Evolutionary conservation across 1,140 invertebrate species (phyloP), one percentile per base, ranked within the genome.

Genomic region (Anoplophora glabripennis): DNA sequence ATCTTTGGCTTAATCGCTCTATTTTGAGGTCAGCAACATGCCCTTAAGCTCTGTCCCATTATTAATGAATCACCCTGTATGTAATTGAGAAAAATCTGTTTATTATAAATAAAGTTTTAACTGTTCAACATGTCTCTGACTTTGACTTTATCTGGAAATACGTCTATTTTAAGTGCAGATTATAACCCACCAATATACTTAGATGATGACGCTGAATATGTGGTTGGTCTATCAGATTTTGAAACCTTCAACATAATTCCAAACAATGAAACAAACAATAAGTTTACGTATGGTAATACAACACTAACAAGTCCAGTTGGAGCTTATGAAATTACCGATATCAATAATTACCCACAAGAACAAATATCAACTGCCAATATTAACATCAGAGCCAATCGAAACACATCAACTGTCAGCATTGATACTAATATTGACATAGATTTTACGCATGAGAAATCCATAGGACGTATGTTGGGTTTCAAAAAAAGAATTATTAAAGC

Each of bases 211-310:
- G 15, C 52, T 5, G 54, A 57, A 12, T 58, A 62, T 53, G 10
- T 38, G 17, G 15, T 62, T 21, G 54, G 60, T 12, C 28, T 53
- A 11, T 48, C 40, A 4, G 21, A 62, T 49, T 62, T 62, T 49
- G 60, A 62, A 52, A 41, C 55, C 11, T 62, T 53, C 15, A 62
- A 51, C 12, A 44, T 15, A 17, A 57, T 61, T 38, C 46, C 34
- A 11, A 51, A 57, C 21, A 9, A 47, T 21, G 18, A 18, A 57
- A 57, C 38, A 57, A 45, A 37, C 11, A 40, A 53, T 52, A 57
- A 21, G 11, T 14, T 28, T 40, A 46, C 7, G 33, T 47, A 34
- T 40, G 46, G 28, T 36, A 17, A 18, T 41, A 48, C 15, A 33
- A 44, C 28, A 36, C 34, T 33, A 36, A 34, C n/a, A 51, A 51